Evolutionary conservation across 2,888 invertebrate genomes (phyloP).

Genomic region (Rutpela maculata): DNA sequence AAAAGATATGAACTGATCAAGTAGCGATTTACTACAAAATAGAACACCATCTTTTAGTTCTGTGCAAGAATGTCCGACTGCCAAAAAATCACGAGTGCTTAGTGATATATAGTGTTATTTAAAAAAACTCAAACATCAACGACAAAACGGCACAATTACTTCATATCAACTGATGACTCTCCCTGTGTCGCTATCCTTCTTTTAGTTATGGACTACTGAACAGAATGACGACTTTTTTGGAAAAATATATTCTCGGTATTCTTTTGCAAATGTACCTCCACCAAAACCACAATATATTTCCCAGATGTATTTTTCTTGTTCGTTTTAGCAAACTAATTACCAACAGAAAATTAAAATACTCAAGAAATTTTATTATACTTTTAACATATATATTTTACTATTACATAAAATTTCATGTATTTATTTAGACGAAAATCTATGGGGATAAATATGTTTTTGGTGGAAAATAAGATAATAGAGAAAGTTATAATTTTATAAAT

Average conservation of each 20-base stretch:
- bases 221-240: constrained; percentile 44
- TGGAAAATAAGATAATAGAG: too few relatives aligned
- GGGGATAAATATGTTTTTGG: too few relatives aligned
- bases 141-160: constrained; percentile 70
- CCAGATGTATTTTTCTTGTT: background rate
- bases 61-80: constrained; percentile 71
- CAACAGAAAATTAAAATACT: too few relatives aligned
- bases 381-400: too few relatives aligned
- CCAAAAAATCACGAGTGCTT: constrained; percentile 68
- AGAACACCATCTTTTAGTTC: constrained; percentile 68
- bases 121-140: constrained; percentile 62
- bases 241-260: constrained; percentile 35
- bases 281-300: background rate
- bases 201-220: constrained; percentile 42
- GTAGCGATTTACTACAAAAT: constrained; percentile 56
- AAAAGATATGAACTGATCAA: constrained; percentile 68
- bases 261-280: background rate
- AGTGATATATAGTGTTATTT: constrained; percentile 71
- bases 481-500: too few relatives aligned
- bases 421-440: too few relatives aligned
- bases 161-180: constrained; percentile 71
- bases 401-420: too few relatives aligned
- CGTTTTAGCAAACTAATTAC: background rate
- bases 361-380: too few relatives aligned
- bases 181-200: constrained; percentile 57